phyloP scores from a whole-genome alignment of 2,113 vertebrate species.

The Calidris pugnax region DNA sequence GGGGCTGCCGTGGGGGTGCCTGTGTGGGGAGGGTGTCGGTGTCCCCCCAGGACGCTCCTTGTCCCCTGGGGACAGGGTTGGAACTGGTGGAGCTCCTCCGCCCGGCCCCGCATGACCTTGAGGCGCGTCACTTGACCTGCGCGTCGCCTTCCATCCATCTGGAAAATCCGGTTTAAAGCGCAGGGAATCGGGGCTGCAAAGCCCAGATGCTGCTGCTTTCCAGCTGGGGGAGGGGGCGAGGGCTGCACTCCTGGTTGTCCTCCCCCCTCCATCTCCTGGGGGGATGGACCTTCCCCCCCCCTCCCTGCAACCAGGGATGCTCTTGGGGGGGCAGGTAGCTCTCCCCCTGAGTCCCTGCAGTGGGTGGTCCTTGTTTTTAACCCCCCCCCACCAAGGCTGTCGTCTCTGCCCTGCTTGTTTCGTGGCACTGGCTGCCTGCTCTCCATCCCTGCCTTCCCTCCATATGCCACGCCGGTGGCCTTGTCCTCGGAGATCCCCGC shows the following conservation, averaged over 20 bases:
- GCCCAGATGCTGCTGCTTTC: conserved; percentile 54
- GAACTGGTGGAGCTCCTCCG: background rate
- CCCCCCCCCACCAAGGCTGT: background rate
- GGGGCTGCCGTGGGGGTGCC: background rate
- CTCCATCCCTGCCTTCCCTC: conserved; percentile 24
- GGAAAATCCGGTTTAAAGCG: conserved; percentile 55
- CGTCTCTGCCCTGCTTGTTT: background rate
- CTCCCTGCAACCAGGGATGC: background rate
- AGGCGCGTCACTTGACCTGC: conserved; percentile 42
- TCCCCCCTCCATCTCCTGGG: accelerated
- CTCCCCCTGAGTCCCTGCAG: background rate
- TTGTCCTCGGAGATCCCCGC: conserved; percentile 32
- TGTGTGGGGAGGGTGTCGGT: accelerated
- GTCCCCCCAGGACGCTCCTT: background rate
- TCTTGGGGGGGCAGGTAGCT: accelerated
- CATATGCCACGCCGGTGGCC: conserved; percentile 33
- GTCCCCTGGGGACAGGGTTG: accelerated
- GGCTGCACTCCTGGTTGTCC: background rate
- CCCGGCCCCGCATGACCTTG: conserved; percentile 14
- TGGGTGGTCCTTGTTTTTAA: background rate
- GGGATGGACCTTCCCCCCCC: background rate
- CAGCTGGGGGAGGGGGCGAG: background rate
- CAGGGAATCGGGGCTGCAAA: background rate
- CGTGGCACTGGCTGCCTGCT: background rate
- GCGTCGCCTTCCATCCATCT: conserved; percentile 28